These are phyloP conservation scores for Ceraclea dissimilis DNA, from an alignment of 2,888 invertebrate species.

Conservation along the genomic window DNA sequence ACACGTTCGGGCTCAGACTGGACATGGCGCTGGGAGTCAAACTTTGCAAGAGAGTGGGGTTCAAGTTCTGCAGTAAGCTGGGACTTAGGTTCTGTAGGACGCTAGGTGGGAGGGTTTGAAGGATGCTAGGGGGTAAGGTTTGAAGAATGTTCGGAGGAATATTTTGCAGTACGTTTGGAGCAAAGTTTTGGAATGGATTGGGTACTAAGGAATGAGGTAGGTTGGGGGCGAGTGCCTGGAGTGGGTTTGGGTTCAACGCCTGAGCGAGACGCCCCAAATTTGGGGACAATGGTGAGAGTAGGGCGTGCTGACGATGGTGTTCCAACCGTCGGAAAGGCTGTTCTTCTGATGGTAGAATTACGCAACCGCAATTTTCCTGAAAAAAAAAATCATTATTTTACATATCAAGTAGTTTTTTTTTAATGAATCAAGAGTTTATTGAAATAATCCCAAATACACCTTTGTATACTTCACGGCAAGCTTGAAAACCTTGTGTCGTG, in stretches of 20 bases:
- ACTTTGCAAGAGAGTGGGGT: slow-evolving; percentile 18
- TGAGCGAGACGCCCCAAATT: slow-evolving; percentile 49
- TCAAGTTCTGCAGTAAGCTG: slow-evolving; percentile 17
- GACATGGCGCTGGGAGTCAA: slow-evolving; percentile 39
- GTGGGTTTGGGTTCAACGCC: slow-evolving; percentile 36
- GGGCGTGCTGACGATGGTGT: slow-evolving; percentile 80
- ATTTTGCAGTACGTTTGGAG: slow-evolving; percentile 40
- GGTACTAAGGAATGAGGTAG: slow-evolving; percentile 36
- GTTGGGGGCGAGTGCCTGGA: slow-evolving; percentile 15
- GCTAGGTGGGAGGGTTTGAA: slow-evolving; percentile 44
- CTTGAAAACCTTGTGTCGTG: no score
- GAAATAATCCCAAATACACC: no score
- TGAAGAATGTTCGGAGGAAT: slow-evolving; percentile 31
- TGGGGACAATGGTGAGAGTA: slow-evolving; percentile 55
- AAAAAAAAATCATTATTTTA: slow-evolving; percentile 30
- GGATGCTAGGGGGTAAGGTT: slow-evolving; percentile 41
- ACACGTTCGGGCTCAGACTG: slow-evolving; percentile 37
- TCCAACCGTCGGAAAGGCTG: slow-evolving; percentile 75
- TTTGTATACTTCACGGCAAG: no score
- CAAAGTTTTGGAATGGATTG: slow-evolving; percentile 36
- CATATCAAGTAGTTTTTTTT: background rate
- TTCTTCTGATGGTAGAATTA: slow-evolving; percentile 64
- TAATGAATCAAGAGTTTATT: background rate
- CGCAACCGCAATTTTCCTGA: slow-evolving; percentile 72
- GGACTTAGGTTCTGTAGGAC: slow-evolving; percentile 18